Evolutionary conservation across 1,140 invertebrate genomes (phyloP).

Genomic region (Marisa cornuarietis): DNA sequence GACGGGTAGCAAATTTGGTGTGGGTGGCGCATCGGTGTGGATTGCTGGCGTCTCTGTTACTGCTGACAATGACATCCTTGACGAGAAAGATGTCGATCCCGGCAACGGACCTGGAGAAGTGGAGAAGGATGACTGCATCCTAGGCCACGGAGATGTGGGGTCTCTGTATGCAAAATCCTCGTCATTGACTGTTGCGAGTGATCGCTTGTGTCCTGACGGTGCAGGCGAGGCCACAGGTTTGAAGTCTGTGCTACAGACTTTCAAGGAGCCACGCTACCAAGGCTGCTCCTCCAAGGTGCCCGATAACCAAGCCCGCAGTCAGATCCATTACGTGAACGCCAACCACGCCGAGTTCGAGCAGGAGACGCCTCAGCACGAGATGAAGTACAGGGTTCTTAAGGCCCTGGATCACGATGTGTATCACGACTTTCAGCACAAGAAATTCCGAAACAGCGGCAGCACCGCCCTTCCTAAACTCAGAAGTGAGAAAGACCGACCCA

Average conservation of each 20-base stretch:
- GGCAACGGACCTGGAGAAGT: no score
- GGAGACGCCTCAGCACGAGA: neutral
- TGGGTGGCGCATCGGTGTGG: no score
- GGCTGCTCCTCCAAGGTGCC: conserved; percentile 29
- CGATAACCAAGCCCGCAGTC: conserved; percentile 23
- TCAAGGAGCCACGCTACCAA: conserved; percentile 25
- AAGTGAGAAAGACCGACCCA: conserved; percentile 25
- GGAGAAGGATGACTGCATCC: no score
- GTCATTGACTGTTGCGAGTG: neutral
- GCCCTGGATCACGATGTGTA: conserved; percentile 37
- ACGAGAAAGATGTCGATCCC: no score
- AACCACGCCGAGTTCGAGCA: neutral
- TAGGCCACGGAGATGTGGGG: no score
- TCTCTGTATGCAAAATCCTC: no score
- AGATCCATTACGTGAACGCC: conserved; percentile 29
- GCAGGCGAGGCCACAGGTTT: neutral
- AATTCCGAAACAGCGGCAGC: conserved; percentile 22
- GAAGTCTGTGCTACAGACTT: neutral
- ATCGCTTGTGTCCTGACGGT: neutral
- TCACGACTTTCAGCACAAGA: conserved; percentile 34
- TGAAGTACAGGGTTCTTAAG: conserved; percentile 31
- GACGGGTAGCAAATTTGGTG: no score
- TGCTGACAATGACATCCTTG: no score
- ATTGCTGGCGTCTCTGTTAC: no score
- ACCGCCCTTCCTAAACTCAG: neutral